These are phyloP conservation scores for Tenthredo mesomela DNA, from an alignment of 2,888 invertebrate species.

Conservation along the genomic window DNA sequence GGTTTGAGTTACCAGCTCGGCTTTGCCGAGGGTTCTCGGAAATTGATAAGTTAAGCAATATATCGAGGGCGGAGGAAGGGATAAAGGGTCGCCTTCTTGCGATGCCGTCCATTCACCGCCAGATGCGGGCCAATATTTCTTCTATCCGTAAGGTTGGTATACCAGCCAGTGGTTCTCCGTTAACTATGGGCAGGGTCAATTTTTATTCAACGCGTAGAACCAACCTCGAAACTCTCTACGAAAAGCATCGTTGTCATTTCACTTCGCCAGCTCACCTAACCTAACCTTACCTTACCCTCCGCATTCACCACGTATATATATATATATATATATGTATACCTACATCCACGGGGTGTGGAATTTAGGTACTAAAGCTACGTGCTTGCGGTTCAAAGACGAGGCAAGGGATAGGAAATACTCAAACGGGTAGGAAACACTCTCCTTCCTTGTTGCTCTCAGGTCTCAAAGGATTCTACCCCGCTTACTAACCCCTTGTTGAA, in stretches of 20 bases:
- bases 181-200: background rate
- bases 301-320: background rate
- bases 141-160: background rate
- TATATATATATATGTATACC: background rate
- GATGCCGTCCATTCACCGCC: slow-evolving; percentile 39
- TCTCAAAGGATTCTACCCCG: slow-evolving; percentile 47
- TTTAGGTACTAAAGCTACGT: slow-evolving; percentile 51
- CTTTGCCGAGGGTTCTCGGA: slow-evolving; percentile 34
- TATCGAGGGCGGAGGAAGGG: slow-evolving; percentile 2
- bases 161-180: slow-evolving; percentile 37
- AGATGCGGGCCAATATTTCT: slow-evolving; percentile 44
- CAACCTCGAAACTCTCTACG: background rate
- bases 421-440: slow-evolving; percentile 48
- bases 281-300: slow-evolving; percentile 13
- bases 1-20: background rate
- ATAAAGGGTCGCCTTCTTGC: slow-evolving; percentile 4
- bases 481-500: slow-evolving; percentile 44
- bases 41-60: slow-evolving; percentile 49
- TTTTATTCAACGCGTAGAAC: background rate
- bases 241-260: slow-evolving; percentile 44
- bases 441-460: slow-evolving; percentile 54
- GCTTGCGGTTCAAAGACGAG: slow-evolving; percentile 50
- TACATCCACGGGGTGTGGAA: slow-evolving; percentile 43
- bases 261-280: slow-evolving; percentile 18
- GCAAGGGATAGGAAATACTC: slow-evolving; percentile 43